Evolutionary conservation across 2,888 invertebrate species (phyloP).

Genomic region (Microplitis deprimator): DNA sequence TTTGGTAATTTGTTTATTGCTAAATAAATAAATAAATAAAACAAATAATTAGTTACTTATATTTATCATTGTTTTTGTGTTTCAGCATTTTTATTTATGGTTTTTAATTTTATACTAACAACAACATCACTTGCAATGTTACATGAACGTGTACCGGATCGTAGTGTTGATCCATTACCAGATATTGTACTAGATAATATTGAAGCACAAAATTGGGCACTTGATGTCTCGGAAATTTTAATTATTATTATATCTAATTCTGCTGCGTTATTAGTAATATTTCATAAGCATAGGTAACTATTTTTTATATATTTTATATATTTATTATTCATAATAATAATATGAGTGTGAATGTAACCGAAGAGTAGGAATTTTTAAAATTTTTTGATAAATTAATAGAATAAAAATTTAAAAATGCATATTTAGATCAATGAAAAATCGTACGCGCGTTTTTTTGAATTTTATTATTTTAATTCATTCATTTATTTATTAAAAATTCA

Average conservation of each 20-base stretch:
- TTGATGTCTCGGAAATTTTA: conserved; percentile 87
- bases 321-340: background rate
- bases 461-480: no score
- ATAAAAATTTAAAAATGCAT: no score
- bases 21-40: background rate
- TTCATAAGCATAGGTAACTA: conserved; percentile 86
- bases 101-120: conserved; percentile 77
- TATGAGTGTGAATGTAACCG: no score
- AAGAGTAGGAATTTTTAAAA: no score
- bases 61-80: conserved; percentile 19
- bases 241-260: conserved; percentile 87
- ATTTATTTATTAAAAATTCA: no score
- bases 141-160: conserved; percentile 89
- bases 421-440: no score
- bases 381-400: no score
- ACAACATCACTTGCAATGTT: conserved; percentile 85
- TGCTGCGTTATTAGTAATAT: conserved; percentile 83
- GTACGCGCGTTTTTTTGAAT: no score
- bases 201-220: conserved; percentile 83
- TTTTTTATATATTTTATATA: conserved; percentile 77
- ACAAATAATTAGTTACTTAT: background rate
- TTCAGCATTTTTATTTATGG: conserved; percentile 77
- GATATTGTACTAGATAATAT: conserved; percentile 88
- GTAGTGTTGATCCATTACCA: conserved; percentile 82
- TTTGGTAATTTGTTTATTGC: conserved; percentile 69